Conservation (phyloP, 2,797 vertebrate species). For the Chloroceryle inda region DNA sequence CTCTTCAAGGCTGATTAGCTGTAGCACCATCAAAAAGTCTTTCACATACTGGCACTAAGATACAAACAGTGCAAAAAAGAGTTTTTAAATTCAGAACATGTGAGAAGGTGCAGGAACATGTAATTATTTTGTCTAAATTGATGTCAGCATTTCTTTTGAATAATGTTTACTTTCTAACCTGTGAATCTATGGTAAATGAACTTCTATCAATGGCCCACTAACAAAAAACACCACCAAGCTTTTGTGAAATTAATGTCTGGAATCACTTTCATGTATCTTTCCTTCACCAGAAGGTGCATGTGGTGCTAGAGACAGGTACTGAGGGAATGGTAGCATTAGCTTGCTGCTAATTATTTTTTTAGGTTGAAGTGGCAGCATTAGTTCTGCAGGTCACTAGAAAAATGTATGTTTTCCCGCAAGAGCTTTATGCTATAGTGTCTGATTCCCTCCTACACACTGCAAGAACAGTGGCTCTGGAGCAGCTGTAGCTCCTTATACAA, state of each 20-base stretch:
- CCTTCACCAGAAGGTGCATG: neutral
- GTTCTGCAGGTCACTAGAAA: neutral
- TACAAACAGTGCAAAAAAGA: neutral
- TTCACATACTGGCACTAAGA: neutral
- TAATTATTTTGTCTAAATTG: neutral
- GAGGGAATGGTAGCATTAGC: neutral
- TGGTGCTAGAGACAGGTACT: neutral
- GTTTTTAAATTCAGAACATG: neutral
- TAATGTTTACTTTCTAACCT: neutral
- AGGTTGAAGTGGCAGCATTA: neutral
- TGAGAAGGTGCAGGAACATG: fast-evolving
- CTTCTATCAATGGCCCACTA: neutral
- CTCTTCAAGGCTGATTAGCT: neutral
- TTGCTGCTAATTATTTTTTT: neutral
- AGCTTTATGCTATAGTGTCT: neutral
- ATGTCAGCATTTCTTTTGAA: neutral
- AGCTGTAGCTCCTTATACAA: neutral
- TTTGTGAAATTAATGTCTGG: neutral
- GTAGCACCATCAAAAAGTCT: neutral
- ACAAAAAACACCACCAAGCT: neutral
- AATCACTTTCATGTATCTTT: neutral
- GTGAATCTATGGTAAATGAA: neutral
- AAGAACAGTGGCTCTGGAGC: neutral
- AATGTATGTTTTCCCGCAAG: neutral
- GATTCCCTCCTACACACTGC: neutral